Evolutionary conservation across 1,140 invertebrate species (phyloP).

Genomic region (Drosophila bipectinata): DNA sequence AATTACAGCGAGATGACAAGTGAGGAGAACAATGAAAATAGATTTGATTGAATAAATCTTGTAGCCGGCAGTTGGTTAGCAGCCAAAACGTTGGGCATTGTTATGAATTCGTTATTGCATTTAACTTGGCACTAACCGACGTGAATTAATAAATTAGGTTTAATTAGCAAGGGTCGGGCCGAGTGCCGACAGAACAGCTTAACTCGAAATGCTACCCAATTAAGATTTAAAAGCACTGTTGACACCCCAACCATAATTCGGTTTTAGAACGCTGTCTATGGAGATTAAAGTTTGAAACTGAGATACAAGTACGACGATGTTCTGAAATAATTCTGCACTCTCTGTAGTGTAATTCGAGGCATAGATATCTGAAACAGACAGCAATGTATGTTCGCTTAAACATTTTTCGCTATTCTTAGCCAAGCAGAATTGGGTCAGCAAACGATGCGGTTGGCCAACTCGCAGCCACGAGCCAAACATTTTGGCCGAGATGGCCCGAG

Average conservation of each 20-base stretch:
- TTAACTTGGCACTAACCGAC: constrained; percentile 53
- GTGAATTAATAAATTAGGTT: constrained; percentile 58
- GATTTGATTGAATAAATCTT: constrained; percentile 60
- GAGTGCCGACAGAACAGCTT: constrained; percentile 30
- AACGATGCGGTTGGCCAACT: constrained; percentile 59
- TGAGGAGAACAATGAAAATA: constrained; percentile 49
- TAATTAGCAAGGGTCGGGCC: constrained; percentile 40
- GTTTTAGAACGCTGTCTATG: constrained; percentile 1
- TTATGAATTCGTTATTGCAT: constrained; percentile 60
- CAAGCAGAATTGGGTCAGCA: constrained; percentile 67
- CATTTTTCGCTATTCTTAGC: constrained; percentile 69
- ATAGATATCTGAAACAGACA: constrained; percentile 25
- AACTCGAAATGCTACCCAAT: constrained; percentile 2
- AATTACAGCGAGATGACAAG: constrained; percentile 45
- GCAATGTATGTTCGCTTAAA: constrained; percentile 34
- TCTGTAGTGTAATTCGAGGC: constrained; percentile 46
- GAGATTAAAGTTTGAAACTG: neutral
- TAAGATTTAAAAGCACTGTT: constrained; percentile 12
- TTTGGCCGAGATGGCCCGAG: constrained; percentile 37
- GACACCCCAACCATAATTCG: constrained; percentile 13
- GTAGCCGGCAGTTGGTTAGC: constrained; percentile 53
- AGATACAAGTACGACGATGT: neutral
- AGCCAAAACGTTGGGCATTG: constrained; percentile 58
- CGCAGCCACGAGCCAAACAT: constrained; percentile 57
- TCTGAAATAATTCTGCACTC: constrained; percentile 10